A percentile compares a stretch with the other conserved stretches of the same genome.
These are phyloP conservation scores for Paguma larvata DNA, from an alignment of 2,797 vertebrate genomes.

Conservation along the genomic window DNA sequence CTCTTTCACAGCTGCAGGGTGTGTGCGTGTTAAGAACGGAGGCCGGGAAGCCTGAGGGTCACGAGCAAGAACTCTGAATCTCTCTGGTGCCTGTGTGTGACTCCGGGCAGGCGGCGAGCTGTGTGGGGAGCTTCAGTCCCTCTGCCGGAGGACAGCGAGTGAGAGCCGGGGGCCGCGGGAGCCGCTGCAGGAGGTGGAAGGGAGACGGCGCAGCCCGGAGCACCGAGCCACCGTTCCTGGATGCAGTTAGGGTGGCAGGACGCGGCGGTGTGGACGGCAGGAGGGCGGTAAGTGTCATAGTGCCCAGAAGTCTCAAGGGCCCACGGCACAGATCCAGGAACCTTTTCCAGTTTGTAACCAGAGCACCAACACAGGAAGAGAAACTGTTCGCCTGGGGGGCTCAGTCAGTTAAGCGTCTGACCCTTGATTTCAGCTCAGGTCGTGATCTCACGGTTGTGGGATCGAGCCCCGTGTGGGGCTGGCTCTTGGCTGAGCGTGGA, in stretches of 20 bases:
- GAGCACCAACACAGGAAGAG: fast-evolving
- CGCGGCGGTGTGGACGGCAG: fast-evolving
- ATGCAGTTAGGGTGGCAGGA: fast-evolving
- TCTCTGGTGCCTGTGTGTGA: fast-evolving
- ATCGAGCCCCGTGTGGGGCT: no score
- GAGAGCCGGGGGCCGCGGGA: background rate
- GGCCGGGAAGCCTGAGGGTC: no score
- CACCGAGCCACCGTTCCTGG: fast-evolving
- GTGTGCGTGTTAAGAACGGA: background rate
- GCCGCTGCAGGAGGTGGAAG: fast-evolving
- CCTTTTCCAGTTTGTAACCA: fast-evolving
- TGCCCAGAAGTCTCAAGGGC: fast-evolving
- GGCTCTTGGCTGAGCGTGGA: no score
- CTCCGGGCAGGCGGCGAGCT: background rate
- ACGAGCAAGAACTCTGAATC: background rate
- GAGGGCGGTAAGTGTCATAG: fast-evolving
- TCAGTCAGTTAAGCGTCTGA: no score
- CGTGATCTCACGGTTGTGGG: no score
- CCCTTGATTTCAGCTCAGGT: no score
- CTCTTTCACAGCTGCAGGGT: no score
- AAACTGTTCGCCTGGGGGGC: fast-evolving
- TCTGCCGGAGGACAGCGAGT: fast-evolving
- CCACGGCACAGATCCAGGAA: background rate
- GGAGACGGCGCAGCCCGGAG: background rate
- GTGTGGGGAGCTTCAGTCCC: background rate